Evolutionary conservation across 2,888 invertebrate genomes (phyloP), one percentile per base, ranked within the genome.

Genomic region (Tortricodes alternella): DNA sequence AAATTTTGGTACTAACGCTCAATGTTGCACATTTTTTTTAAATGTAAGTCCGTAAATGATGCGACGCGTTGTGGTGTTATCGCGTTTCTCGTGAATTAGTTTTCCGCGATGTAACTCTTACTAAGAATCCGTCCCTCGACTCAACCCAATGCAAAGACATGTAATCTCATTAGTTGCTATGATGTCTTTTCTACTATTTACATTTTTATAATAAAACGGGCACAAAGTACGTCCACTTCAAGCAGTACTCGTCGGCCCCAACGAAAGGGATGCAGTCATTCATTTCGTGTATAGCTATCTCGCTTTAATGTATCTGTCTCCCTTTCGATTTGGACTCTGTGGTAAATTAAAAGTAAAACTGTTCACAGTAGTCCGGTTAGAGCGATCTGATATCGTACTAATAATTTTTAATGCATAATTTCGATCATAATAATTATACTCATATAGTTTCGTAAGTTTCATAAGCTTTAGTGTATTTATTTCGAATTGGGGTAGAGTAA

Each of bases 391-490:
- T 72, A 65, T 65, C 21, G 48, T 50, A 46, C 3, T 19, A 24
- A 59, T 65, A 70, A 71, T 71, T 70, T n/a, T 74, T 74, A 76
- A 76, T 72, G 85, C 86, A 88, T 86, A 86, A 85, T 83, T 78
- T 72, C 76, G 76, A 83, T 82, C 84, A 88, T 88, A 87, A 89
- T 88, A 86, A 85, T 80, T 83, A 85, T 86, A 88, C 87, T 88
- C 88, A 83, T 83, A 76, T 84, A 85, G 74, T 71, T 62, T 11
- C 53, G 61, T 85, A 83, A 77, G 77, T 78, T 70, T 74, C 65
- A 64, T 87, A 84, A 83, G 80, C 67, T 84, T 79, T 85, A 88
- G 80, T 66, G 67, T 86, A 87, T 88, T 88, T 89, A 88, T 89
- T 85, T 74, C 59, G 65, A 63, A 63, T 61, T 46, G 55, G 52